phyloP scores from a whole-genome alignment of 2,888 invertebrate species.

The Sesia apiformis region DNA sequence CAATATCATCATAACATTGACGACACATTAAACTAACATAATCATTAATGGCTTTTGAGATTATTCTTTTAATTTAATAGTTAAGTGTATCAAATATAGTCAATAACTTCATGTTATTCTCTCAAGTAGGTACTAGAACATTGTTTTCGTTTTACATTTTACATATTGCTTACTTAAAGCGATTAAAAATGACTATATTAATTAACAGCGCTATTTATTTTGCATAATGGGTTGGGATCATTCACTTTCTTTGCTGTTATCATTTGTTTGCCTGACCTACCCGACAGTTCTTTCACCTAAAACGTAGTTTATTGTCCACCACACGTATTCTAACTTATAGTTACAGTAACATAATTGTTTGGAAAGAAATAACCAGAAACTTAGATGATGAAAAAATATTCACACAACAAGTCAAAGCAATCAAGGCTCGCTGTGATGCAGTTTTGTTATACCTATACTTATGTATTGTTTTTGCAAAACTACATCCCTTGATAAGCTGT shows the following conservation, averaged over 20 bases:
- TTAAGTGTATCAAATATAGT: too few relatives aligned
- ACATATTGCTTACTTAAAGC: conserved; percentile 25
- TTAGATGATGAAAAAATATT: too few relatives aligned
- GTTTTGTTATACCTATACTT: background rate
- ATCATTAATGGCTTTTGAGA: background rate
- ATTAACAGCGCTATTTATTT: conserved; percentile 53
- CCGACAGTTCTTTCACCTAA: conserved; percentile 59
- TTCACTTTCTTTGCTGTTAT: conserved; percentile 47
- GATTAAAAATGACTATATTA: conserved; percentile 45
- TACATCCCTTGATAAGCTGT: conserved; percentile 29
- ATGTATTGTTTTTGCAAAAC: conserved; percentile 29
- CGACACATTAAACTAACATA: background rate
- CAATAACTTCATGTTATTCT: too few relatives aligned
- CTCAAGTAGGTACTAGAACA: background rate
- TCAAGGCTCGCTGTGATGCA: background rate
- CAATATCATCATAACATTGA: background rate
- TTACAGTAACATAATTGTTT: too few relatives aligned
- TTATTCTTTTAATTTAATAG: background rate
- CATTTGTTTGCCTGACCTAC: conserved; percentile 46
- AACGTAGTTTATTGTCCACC: conserved; percentile 1
- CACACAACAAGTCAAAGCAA: background rate
- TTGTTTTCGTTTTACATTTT: conserved; percentile 24
- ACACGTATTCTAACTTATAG: too few relatives aligned
- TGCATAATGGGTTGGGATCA: conserved; percentile 41
- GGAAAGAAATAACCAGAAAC: too few relatives aligned